phyloP scores from a whole-genome alignment of 2,113 vertebrate species.

The Tupaia chinensis region DNA sequence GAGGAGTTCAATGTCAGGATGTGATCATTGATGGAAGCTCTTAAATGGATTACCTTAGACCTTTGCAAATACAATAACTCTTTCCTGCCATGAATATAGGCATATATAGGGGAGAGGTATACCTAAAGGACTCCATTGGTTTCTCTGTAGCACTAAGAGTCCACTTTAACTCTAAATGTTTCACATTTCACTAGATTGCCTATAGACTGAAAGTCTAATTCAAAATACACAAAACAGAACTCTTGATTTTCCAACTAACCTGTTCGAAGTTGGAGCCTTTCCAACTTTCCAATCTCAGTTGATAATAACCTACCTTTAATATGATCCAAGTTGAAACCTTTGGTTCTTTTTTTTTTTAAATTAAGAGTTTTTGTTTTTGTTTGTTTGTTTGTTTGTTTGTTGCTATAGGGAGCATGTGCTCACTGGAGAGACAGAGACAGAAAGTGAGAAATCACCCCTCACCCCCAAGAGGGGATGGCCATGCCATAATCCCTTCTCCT shows the following conservation, averaged over 20 bases:
- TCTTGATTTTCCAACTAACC: accelerated
- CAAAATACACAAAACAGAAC: neutral
- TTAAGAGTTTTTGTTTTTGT: too few relatives aligned
- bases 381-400: too few relatives aligned
- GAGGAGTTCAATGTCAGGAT: neutral
- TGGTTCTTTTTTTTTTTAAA: too few relatives aligned
- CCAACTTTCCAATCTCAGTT: neutral
- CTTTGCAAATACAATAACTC: neutral
- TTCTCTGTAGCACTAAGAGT: neutral
- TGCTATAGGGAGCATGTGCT: too few relatives aligned
- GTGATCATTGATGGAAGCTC: accelerated
- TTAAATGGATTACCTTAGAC: neutral
- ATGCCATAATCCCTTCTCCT: too few relatives aligned
- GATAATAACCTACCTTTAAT: neutral
- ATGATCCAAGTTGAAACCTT: neutral
- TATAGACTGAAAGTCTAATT: neutral
- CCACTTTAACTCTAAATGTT: neutral
- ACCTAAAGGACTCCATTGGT: neutral
- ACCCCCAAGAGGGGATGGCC: too few relatives aligned
- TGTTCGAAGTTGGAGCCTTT: neutral
- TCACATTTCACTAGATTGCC: neutral
- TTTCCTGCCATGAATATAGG: neutral
- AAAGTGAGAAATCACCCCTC: too few relatives aligned
- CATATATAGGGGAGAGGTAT: neutral
- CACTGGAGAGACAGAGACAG: too few relatives aligned